Percentiles rank a stretch among this genome's conserved stretches.
phyloP scores from a whole-genome alignment of 2,113 vertebrate species.

The Sula dactylatra region DNA sequence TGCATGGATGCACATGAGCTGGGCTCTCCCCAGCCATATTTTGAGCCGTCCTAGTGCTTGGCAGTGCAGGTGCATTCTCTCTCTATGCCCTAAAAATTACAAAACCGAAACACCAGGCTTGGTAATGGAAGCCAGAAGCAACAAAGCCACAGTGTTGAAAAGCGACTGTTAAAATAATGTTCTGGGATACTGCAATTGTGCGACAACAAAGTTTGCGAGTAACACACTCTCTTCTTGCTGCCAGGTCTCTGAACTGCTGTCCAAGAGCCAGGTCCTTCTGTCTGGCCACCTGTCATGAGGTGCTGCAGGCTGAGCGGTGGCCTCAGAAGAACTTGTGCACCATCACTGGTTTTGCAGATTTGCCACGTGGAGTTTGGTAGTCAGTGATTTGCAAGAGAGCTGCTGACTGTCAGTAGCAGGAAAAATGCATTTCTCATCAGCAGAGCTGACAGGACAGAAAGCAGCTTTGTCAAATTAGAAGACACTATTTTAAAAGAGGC shows the following conservation, averaged over 20 bases:
- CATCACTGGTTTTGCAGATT: neutral
- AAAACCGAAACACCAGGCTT: neutral
- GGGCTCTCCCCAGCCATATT: neutral
- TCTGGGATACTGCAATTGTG: neutral
- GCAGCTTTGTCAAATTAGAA: neutral
- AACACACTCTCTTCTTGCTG: neutral
- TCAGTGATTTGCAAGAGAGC: neutral
- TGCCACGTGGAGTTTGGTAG: neutral
- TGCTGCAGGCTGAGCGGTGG: neutral
- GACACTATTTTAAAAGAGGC: neutral
- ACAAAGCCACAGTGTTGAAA: neutral
- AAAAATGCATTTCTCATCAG: neutral
- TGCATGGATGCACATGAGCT: neutral
- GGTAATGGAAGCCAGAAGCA: neutral
- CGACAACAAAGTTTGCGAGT: neutral
- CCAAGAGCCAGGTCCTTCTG: constrained; percentile 18
- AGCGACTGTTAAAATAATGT: neutral
- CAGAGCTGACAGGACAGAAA: neutral
- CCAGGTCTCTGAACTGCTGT: neutral
- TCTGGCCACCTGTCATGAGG: constrained; percentile 15
- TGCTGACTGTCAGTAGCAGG: neutral
- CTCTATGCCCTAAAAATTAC: neutral
- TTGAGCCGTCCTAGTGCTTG: neutral
- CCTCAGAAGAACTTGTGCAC: neutral
- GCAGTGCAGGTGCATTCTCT: neutral